These are phyloP conservation scores for Solenodon paradoxus DNA, from an alignment of 2,113 vertebrate genomes.

Conservation along the genomic window DNA sequence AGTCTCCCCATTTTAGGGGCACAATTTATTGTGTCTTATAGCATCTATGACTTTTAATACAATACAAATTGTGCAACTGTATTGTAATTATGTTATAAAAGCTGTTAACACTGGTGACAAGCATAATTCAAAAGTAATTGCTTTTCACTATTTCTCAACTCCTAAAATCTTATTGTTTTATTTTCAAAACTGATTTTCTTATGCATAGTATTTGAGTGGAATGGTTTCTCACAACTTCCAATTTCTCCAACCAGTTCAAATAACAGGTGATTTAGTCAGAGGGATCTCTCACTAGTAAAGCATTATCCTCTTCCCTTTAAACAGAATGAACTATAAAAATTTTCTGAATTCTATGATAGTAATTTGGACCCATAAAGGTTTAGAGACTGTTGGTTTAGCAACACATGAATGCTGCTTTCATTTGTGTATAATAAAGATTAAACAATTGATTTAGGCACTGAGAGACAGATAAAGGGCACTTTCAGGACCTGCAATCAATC, in stretches of 20 bases:
- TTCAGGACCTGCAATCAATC: too few species aligned
- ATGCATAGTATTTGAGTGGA: neutral
- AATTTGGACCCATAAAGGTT: neutral
- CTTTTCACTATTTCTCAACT: neutral
- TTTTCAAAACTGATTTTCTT: neutral
- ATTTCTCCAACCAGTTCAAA: neutral
- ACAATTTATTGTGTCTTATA: neutral
- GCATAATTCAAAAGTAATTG: neutral
- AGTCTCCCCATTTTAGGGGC: neutral
- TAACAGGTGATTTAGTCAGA: neutral
- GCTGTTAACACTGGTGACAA: neutral
- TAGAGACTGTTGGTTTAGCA: neutral
- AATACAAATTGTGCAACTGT: too few species aligned
- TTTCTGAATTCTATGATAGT: neutral
- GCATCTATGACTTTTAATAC: neutral
- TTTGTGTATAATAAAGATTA: neutral
- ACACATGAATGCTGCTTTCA: neutral
- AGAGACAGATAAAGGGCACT: neutral
- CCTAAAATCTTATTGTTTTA: neutral
- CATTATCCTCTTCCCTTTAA: too few species aligned
- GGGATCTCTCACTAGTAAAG: neutral
- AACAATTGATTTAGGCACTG: neutral
- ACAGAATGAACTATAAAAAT: too few species aligned
- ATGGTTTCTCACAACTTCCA: neutral
- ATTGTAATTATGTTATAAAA: neutral